phyloP scores from a whole-genome alignment of 2,888 invertebrate genomes.

The Drosophila mulleri region DNA sequence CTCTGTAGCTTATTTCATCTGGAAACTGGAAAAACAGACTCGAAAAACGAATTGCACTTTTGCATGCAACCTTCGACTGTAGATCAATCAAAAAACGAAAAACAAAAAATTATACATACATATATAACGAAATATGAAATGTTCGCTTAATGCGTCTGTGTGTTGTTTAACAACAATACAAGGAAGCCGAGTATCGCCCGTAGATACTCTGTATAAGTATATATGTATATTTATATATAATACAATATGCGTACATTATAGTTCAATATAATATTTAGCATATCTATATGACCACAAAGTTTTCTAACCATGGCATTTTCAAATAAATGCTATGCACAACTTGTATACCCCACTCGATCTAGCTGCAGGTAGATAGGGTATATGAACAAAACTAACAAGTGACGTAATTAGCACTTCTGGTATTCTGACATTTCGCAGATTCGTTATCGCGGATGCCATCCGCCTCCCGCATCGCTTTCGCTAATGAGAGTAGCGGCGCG shows the following conservation, averaged over 20 bases:
- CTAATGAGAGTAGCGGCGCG: conserved; percentile 63
- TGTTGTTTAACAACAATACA: conserved; percentile 25
- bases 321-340: too few species aligned
- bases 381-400: conserved; percentile 24
- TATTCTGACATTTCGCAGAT: conserved; percentile 34
- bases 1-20: conserved; percentile 49
- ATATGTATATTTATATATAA: too few species aligned
- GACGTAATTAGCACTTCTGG: conserved; percentile 66
- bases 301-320: too few species aligned
- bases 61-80: conserved; percentile 79
- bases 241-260: too few species aligned
- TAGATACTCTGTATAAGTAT: conserved; percentile 13
- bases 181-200: conserved; percentile 1
- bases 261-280: too few species aligned
- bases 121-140: conserved; percentile 29
- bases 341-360: neutral
- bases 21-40: conserved; percentile 58
- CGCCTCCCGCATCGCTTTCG: conserved; percentile 32
- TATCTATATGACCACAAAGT: too few species aligned
- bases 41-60: conserved; percentile 72
- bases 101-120: conserved; percentile 17
- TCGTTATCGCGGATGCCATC: conserved; percentile 36
- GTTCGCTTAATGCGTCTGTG: conserved; percentile 19
- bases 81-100: conserved; percentile 74
- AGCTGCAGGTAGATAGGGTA: conserved; percentile 8